Base-by-base conservation (phyloP, 2,888 invertebrate species). In the Netelia fuscicornis region DNA sequence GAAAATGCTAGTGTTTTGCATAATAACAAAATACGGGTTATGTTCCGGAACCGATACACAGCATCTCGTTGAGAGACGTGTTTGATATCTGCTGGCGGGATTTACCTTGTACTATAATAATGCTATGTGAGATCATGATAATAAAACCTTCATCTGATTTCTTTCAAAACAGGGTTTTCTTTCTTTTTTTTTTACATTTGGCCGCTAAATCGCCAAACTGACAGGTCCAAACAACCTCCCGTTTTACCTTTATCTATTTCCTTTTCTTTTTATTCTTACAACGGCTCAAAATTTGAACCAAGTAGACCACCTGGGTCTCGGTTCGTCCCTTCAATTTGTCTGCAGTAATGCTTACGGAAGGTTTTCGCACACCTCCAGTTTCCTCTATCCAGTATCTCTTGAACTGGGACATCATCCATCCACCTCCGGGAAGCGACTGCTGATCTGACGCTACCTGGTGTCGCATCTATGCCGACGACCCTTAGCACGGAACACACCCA, bases 401-500 rank as follows among this genome's bases (percentile, higher is more conserved):
- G 25, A 6, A 76, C 56, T 8, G 84, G 81, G 1, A 65, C 9
- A 9, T 67, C 23, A 13, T 75, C 68, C 0, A 84, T 44, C 80
- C 84, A 75, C n/a, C 58, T 30, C 5, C 75, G 30, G 1, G 81
- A 75, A 17, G 86, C 87, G 10, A 88, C 88, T 9, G 86, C 87
- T 37, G 85, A 80, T 58, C 86, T 67, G 20, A 87, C 74, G 25
- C 84, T 87, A 0, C 87, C 85, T 30, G 87, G 85, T 2, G 85
- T 20, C 11, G 86, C 84, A 20, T 86, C 80, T 10, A 87, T 64
- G 0, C 81, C 84, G 13, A 87, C 86, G 1, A 78, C 86, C 75
- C 81, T 87, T 23, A 88, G 58, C 0, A 82, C 86, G 1, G 86
- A 84, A 5, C 84, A 76, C 44, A 87, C 78, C 87, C 87, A 87